Percentiles rank a stretch among this genome's conserved stretches.
Evolutionary conservation across 1,140 invertebrate species (phyloP).

Genomic region (Pristionchus pacificus): DNA sequence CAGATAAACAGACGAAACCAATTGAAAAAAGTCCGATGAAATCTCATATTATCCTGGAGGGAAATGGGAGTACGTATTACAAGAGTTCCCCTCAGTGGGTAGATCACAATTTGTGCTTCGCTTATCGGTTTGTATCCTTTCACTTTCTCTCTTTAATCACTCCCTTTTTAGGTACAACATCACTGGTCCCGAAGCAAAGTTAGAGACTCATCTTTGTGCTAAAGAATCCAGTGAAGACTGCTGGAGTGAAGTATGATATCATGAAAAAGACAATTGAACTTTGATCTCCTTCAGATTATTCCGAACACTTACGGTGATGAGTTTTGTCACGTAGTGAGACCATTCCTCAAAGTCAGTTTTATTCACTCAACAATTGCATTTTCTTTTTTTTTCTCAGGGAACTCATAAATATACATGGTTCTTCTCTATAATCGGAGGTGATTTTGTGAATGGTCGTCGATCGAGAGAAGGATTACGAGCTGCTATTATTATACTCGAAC

Average conservation of each 20-base stretch:
- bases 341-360: too few relatives aligned
- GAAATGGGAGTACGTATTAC: constrained; percentile 26
- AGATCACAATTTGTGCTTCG: constrained; percentile 33
- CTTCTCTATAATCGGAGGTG: background rate
- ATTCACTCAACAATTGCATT: background rate
- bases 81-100: constrained; percentile 36
- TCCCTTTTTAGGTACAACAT: constrained; percentile 32
- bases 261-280: too few relatives aligned
- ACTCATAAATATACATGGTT: background rate
- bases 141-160: background rate
- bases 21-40: constrained; percentile 30
- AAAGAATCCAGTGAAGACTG: constrained; percentile 15
- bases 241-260: constrained; percentile 27
- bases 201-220: constrained; percentile 33
- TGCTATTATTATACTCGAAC: background rate
- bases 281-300: too few relatives aligned
- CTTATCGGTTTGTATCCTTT: constrained; percentile 19
- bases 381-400: background rate
- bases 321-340: too few relatives aligned
- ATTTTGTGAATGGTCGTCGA: background rate
- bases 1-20: too few relatives aligned
- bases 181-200: constrained; percentile 22
- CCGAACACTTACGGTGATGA: too few relatives aligned
- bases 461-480: background rate
- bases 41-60: constrained; percentile 29